Base-by-base conservation (phyloP, 2,797 vertebrate species). In the Okamejei kenojei region DNA sequence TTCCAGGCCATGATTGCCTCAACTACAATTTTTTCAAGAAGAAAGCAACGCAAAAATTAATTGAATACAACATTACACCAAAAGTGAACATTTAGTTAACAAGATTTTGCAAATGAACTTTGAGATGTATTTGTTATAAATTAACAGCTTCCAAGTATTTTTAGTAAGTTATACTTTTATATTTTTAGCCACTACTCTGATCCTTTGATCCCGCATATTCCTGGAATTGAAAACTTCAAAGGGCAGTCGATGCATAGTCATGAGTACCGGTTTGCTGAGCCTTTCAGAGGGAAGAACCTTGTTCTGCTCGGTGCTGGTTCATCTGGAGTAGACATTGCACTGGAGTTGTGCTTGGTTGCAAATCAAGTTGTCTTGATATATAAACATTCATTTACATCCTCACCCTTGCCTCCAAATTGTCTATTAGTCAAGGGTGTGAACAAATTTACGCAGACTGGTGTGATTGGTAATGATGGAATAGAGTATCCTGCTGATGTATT, bases 181-280 rank as follows among this genome's bases (percentile, higher is more conserved):
- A 93, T 93, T 93, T 94, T 0, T 63, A 97, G 97, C 90, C 97
- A 97, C 94, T 97, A 97, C 94, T 96, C 97, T 0, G 94, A 95
- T 76, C 97, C 97, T 6, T 94, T 96, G 94, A 74, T 97, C 90
- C 97, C 97, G 1, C 35, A 95, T 93, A 95, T 97, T 54, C 95
- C 96, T 0, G 97, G 97, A 38, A 94, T 97, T 1, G 92, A 96
- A 23, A 94, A 95, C 93, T 98, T 97, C 94, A 96, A 96, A 96
- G 97, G 97, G 97, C 93, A 90, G 63, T 94, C 97, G 13, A 94
- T 97, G 19, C 97, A 97, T 95, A 97, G 97, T 93, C 97, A 97
- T 68, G 93, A 94, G 0, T 98, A 97, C 94, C 95, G 95, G 82
- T 94, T 15, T 13, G 94, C 97, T 0, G 97, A 97, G 88, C 94